phyloP scores from a whole-genome alignment of 2,113 vertebrate species.

The Lucifuga dentata region DNA sequence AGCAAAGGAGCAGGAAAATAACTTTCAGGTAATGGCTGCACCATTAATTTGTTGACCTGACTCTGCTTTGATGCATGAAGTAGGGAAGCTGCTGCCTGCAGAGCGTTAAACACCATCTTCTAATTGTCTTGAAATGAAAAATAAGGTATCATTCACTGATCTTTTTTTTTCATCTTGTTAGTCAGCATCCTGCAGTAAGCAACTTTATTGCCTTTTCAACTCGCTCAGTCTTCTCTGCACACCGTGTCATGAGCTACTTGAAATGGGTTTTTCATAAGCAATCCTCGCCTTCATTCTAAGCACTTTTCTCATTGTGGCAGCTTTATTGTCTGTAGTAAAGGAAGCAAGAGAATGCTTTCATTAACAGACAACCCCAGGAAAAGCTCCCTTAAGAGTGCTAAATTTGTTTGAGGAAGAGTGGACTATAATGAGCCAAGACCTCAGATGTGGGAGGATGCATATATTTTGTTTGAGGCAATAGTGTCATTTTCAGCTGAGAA shows the following conservation, averaged over 20 bases:
- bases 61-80: slow-evolving; percentile 1
- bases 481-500: slow-evolving; percentile 11
- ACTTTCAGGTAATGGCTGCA: background rate
- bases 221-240: background rate
- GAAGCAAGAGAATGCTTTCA: slow-evolving; percentile 16
- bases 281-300: background rate
- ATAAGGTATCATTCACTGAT: slow-evolving; percentile 41
- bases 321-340: slow-evolving; percentile 51
- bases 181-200: slow-evolving; percentile 44
- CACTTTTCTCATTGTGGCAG: slow-evolving; percentile 20
- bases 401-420: slow-evolving; percentile 20
- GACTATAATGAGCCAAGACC: slow-evolving; percentile 3
- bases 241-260: slow-evolving; percentile 16
- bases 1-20: background rate
- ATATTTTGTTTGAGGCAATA: slow-evolving; percentile 8
- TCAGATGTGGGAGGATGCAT: background rate
- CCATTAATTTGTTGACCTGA: background rate
- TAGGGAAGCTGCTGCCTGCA: background rate
- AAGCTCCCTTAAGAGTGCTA: background rate
- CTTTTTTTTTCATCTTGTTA: slow-evolving; percentile 58
- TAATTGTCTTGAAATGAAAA: slow-evolving; percentile 63
- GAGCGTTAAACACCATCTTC: slow-evolving; percentile 18
- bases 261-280: slow-evolving; percentile 53
- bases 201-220: slow-evolving; percentile 58
- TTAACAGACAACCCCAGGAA: slow-evolving; percentile 34